These are phyloP conservation scores for Pogonocichla stellata DNA, from an alignment of 2,113 vertebrate species.

Conservation along the genomic window DNA sequence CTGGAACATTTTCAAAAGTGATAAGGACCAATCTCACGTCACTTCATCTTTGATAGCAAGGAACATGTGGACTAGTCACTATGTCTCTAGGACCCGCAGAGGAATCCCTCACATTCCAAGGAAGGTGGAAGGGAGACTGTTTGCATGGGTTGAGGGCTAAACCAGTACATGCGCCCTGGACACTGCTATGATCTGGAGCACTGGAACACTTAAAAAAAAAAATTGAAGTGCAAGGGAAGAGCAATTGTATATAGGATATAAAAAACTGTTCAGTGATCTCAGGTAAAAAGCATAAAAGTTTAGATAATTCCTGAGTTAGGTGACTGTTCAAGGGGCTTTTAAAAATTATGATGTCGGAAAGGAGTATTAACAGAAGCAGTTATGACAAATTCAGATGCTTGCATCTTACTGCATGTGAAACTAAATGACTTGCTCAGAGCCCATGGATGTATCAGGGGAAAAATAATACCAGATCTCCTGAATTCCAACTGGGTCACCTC, in stretches of 20 bases:
- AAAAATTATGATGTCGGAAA: not conserved
- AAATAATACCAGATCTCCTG: not conserved
- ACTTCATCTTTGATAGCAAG: not conserved
- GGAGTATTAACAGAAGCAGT: not conserved
- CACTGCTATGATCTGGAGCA: not conserved
- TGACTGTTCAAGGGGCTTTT: not conserved
- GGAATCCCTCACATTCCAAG: not conserved
- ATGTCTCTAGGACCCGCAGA: not conserved
- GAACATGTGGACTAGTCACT: not conserved
- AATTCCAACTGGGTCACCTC: not conserved
- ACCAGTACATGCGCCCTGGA: too few relatives aligned
- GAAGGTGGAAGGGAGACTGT: not conserved
- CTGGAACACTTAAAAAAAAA: not conserved
- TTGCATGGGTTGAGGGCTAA: not conserved
- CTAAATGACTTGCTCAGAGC: not conserved
- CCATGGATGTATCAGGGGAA: not conserved
- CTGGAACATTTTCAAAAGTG: not conserved
- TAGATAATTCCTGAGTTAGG: not conserved
- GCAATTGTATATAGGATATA: not conserved
- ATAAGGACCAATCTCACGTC: not conserved
- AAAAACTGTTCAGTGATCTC: not conserved
- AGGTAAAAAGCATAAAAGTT: not conserved
- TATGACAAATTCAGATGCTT: not conserved
- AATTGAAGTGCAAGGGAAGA: not conserved
- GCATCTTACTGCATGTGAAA: not conserved